Evolutionary conservation across 2,113 vertebrate genomes (phyloP), one percentile per base, ranked within the genome.

Genomic region (Psilopogon haemacephalus): DNA sequence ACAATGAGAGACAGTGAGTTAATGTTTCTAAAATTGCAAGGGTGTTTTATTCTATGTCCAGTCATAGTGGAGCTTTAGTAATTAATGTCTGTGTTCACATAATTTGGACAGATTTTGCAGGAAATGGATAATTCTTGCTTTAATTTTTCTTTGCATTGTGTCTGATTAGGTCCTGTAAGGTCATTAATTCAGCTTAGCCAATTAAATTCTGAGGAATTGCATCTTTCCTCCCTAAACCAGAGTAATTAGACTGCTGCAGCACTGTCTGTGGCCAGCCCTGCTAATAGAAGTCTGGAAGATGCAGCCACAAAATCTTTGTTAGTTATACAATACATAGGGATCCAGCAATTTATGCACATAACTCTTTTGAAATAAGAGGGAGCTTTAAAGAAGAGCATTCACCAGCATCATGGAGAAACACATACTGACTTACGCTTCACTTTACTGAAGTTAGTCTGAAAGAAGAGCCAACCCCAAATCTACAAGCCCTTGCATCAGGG

Each of bases 131-230:
- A 72, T 72, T 86, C 54, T 81, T 93, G 17, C 56, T 87, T 93
- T 85, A 50, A 46, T 86, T 74, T 91, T 91, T 88, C n/a, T 69
- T 93, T 30, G 4, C 54, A 38, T 95, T 93, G 58, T 91, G 92
- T 93, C 60, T 62, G 68, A 62, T 95, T 74, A 83, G 32, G 27
- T 89, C n/a, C 60, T 46, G 54, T 73, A 88, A 93, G 30, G 28
- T 65, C 44, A 88, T 95, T 90, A 93, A 95, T 95, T 90, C 73
- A 95, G 42, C 0, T 2, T 48, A 86, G 77, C 50, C 44, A 94
- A 92, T 82, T 91, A 90, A 91, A 88, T 86, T 93, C 42, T 2
- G 2, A 86, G 50, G 55, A 95, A 82, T n/a, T 86, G 69, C 38
- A 80, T 87, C 78, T 89, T 94, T 91, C 32, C 37, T 85, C 64